phyloP scores from a whole-genome alignment of 2,113 vertebrate genomes.

The Phaetusa simplex region DNA sequence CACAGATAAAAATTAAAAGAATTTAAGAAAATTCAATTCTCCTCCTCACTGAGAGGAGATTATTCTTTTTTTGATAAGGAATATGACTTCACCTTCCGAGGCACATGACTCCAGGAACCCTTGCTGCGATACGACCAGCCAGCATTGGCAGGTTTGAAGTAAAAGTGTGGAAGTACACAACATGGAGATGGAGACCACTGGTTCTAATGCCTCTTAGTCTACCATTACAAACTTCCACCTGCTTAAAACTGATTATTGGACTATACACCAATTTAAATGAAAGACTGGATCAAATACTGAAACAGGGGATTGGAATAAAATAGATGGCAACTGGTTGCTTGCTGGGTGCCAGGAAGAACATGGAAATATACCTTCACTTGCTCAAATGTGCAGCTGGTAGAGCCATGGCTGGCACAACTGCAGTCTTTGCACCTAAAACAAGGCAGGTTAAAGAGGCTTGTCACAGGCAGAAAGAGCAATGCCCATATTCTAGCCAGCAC shows the following conservation, averaged over 20 bases:
- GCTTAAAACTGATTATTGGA: neutral
- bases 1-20: neutral
- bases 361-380: neutral
- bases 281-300: neutral
- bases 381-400: neutral
- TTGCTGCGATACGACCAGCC: neutral
- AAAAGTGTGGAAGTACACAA: neutral
- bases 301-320: neutral
- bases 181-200: neutral
- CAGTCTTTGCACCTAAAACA: neutral
- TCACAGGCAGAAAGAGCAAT: neutral
- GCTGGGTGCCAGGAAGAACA: neutral
- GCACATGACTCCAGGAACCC: neutral
- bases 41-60: neutral
- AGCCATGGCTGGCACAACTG: neutral
- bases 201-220: neutral
- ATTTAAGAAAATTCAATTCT: neutral
- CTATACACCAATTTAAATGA: neutral
- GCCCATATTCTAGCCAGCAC: neutral
- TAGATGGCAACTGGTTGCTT: neutral
- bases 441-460: neutral
- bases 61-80: neutral
- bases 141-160: neutral
- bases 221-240: neutral
- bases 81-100: neutral